Evolutionary conservation across 2,888 invertebrate species (phyloP), one percentile per base, ranked within the genome.

Genomic region (Drosophila pseudotakahashii): DNA sequence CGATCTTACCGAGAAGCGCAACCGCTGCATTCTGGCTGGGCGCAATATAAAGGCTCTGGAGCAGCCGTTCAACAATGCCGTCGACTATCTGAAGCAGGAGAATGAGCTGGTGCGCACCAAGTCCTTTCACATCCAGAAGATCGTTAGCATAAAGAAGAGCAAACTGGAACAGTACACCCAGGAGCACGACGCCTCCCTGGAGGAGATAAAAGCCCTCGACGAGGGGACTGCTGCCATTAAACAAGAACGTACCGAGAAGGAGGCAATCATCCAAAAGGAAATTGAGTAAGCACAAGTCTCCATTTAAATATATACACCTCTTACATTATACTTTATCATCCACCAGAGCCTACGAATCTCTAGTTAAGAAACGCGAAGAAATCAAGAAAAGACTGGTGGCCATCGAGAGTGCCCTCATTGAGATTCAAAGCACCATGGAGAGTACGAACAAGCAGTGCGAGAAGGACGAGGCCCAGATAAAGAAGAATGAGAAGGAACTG

Each of bases 21-120:
- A 97, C 90, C 94, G 98, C 69, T 95, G 98, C 6, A 96, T 97
- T 81, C 92, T 97, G 32, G 95, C 97, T 7, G 95, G 97, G 88
- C 95, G 95, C 58, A 97, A 98, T 90, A 95, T 97, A 91, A 94
- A 95, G 64, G 95, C 95, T 79, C 92, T 98, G 53, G 94, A 96
- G 83, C 94, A 94, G 68, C 96, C 97, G 0, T 97, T 96, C 94
- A 94, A 95, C 67, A 95, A 96, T 62, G 97, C 97, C 0, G 94
- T 97, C 0, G 94, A 95, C 50, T 95, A 95, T 86, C 93, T 99
- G 80, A 95, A 95, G 76, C 91, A 95, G 19, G 97, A 98, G 89
- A 99, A 99, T 90, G 93, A 93, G 3, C 93, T 95, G 1, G 93
- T 94, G 2, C 93, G 94, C 55, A 94, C 94, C 2, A 94, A 95